Conservation (phyloP, 2,113 vertebrate genomes). For the Arizona elegans region DNA sequence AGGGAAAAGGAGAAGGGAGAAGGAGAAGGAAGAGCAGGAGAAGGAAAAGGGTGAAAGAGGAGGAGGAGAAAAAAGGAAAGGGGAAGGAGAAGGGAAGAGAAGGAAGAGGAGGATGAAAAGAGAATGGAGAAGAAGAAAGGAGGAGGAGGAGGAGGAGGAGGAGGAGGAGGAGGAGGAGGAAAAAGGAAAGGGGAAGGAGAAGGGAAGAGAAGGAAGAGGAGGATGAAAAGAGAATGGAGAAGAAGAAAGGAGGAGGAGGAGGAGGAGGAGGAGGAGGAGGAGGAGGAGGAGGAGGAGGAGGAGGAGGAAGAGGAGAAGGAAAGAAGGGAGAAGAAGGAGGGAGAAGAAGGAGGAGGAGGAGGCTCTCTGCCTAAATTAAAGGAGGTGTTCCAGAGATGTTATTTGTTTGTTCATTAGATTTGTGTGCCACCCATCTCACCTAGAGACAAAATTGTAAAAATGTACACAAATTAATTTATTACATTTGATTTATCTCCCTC, state of each 20-base stretch:
- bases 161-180: accelerated
- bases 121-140: accelerated
- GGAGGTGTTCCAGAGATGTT: neutral
- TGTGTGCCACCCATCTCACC: neutral
- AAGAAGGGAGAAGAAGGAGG: no score
- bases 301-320: no score
- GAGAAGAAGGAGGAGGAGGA: no score
- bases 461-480: neutral
- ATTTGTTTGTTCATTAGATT: neutral
- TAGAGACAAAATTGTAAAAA: neutral
- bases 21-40: neutral
- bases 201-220: neutral
- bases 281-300: accelerated
- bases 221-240: no score
- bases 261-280: no score
- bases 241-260: no score
- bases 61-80: no score
- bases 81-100: accelerated
- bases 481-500: neutral
- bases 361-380: neutral
- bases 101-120: no score
- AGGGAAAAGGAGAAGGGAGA: no score
- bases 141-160: accelerated
- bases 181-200: no score
- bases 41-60: no score